Conservation (phyloP, 1,140 invertebrate genomes). For the Nylanderia fulva region DNA sequence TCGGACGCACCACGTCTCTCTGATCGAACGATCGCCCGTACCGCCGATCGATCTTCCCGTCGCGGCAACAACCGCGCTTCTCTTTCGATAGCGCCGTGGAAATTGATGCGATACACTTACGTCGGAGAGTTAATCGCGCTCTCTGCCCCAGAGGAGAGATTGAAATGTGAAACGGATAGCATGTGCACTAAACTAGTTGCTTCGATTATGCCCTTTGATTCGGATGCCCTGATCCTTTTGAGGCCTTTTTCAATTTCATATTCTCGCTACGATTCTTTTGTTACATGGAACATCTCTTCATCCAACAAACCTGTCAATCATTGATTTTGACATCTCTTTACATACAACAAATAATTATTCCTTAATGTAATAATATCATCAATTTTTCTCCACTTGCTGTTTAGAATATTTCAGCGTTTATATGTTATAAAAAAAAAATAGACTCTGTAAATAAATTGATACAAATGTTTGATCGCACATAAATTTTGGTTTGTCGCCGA, state of each 20-base stretch:
- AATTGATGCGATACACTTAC: constrained; percentile 52
- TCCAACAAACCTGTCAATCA: background rate
- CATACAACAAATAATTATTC: background rate
- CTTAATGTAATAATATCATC: background rate
- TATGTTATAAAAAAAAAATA: background rate
- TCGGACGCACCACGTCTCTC: constrained; percentile 46
- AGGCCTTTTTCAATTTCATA: background rate
- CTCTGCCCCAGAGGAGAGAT: constrained; percentile 10
- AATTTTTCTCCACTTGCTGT: background rate
- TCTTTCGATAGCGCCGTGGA: constrained; percentile 53
- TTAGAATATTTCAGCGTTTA: background rate
- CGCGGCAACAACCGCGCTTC: constrained; percentile 28
- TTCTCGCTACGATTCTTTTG: no score
- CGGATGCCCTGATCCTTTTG: background rate
- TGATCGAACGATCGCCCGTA: constrained; percentile 50
- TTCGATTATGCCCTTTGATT: background rate
- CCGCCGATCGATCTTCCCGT: constrained; percentile 55
- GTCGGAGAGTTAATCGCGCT: constrained; percentile 42
- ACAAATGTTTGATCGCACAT: no score
- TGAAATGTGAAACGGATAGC: background rate
- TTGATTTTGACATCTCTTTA: no score
- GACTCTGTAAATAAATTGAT: no score
- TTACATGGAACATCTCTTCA: background rate
- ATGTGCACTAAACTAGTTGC: constrained; percentile 7
- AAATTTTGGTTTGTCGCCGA: constrained; percentile 10